Evolutionary conservation across 2,113 vertebrate genomes (phyloP), one percentile per base, ranked within the genome.

Genomic region (Hystrix cristata): DNA sequence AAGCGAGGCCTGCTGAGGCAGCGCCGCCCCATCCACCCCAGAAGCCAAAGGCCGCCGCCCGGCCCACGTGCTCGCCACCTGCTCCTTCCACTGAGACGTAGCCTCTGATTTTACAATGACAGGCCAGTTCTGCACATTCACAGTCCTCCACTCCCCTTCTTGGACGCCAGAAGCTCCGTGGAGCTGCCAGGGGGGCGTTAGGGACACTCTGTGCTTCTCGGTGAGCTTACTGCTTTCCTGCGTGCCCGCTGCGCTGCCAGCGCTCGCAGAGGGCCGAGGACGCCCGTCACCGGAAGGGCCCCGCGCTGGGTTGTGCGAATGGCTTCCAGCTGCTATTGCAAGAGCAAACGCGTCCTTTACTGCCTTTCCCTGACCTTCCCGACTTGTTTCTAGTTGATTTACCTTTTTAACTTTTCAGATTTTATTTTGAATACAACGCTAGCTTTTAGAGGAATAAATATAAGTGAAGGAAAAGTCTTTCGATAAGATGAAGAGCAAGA

Each of bases 151-250:
- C 85, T 94, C n/a, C 51, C 90, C 90, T 87, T 85, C 87, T 90
- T 87, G 79, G 51, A 97, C 90, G 76, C 82, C 81, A 6, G 79
- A 94, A 94, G 23, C 51, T 88, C 60, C 67, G 85, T 53, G 29
- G 48, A 27, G 43, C 76, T 62, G 38, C 81, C 55, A 88, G 79
- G 15, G 34, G 34, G 38, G 92, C 81, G 57, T 89, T 15, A 29
- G 72, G 82, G 71, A n/a, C 83, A 53, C 90, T 51, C n/a, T 59
- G 2, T 3, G 1, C n/a, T 89, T 25, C 60, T 91, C 65, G 48
- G 6, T 38, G 31, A 43, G 16, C 71, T 69, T 51, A 21, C 25
- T 74, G 78, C 71, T 85, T 81, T 88, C 62, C n/a, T 76, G 1
- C 18, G 38, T 34, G 76, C 29, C 59, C 65, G 38, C 43, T 25